Evolutionary conservation across 2,797 vertebrate species (phyloP).

Genomic region (Etheostoma nigrum): DNA sequence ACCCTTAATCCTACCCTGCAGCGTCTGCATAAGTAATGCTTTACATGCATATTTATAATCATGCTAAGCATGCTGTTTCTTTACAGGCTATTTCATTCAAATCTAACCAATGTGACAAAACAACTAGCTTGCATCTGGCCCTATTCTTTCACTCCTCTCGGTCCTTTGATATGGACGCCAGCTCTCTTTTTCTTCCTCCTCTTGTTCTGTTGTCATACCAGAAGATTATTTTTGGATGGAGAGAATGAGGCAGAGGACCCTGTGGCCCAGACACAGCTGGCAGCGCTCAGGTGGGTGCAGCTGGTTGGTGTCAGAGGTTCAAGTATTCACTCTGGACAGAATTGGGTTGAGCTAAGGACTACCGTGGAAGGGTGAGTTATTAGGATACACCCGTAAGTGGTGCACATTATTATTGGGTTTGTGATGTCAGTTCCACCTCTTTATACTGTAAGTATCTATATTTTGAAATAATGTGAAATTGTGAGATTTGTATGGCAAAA

Average conservation of each 20-base stretch:
- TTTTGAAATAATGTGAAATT: not conserved
- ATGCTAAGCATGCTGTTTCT: slow-evolving; percentile 40
- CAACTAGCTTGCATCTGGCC: slow-evolving; percentile 77
- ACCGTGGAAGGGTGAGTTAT: not conserved
- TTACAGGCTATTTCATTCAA: slow-evolving; percentile 65
- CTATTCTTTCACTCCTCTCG: slow-evolving; percentile 72
- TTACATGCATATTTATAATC: slow-evolving; percentile 74
- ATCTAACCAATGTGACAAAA: slow-evolving; percentile 56
- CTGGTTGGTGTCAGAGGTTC: slow-evolving; percentile 75
- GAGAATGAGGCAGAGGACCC: slow-evolving; percentile 60
- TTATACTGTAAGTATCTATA: not conserved
- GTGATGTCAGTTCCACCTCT: slow-evolving; percentile 15
- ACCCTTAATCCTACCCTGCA: slow-evolving; percentile 38
- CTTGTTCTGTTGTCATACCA: slow-evolving; percentile 79
- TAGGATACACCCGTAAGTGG: slow-evolving; percentile 12
- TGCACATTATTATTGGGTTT: not conserved
- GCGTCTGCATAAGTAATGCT: slow-evolving; percentile 71
- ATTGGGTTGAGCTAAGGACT: slow-evolving; percentile 35
- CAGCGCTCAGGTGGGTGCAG: slow-evolving; percentile 62
- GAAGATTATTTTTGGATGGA: slow-evolving; percentile 77
- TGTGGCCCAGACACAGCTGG: slow-evolving; percentile 52
- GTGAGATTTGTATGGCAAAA: not conserved
- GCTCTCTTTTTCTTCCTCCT: slow-evolving; percentile 72
- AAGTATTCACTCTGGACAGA: slow-evolving; percentile 48
- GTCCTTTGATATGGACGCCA: slow-evolving; percentile 80